Base-by-base conservation (phyloP, 2,797 vertebrate genomes). In the Paramormyrops hopkinsi region DNA sequence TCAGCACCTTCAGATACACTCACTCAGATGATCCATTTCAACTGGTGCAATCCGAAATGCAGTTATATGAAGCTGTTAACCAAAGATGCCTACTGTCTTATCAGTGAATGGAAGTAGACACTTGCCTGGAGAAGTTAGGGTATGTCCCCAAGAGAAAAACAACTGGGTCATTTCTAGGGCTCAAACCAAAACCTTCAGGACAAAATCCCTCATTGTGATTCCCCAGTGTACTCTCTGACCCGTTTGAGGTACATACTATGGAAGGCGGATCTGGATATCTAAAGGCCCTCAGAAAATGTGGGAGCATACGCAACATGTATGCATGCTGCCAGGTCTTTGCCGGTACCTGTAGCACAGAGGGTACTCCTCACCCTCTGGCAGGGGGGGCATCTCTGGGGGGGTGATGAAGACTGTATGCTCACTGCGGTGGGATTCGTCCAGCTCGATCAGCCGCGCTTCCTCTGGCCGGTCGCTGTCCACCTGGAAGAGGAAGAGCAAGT, bases 361-460 rank as follows among this genome's bases (percentile, higher is more conserved):
- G 91, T 98, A 97, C 89, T 99, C 99, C 92, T 99, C 97, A 90
- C 97, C 98, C 82, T 97, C 96, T 11, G 97, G 97, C 46, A 97
- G 96, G 2, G 96, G 96, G 79, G 98, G 98, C 88, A 99, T 97
- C 93, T 99, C 99, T 0, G 98, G 98, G 1, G 98, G 99, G 69
- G 98, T 99, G 94, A 99, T 97, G 91, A 98, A 99, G 90, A 99
- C 99, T 0, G 99, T 99, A 93, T 99, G 99, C 92, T 99, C 99
- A 7, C 98, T 99, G 94, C 95, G 96, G 94, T 99, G 97, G 17
- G 99, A 99, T 89, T 99, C 98, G 91, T 99, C 98, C 94, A 99
- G 94, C 92, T 99, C 99, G 86, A 99, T 99, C 82, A 99, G 97
- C 76, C 97, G 96, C 8, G 95, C 95, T 90, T 99, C 99, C 91